Base-by-base conservation (phyloP, 2,888 invertebrate genomes). In the Ectropis crepuscularia region DNA sequence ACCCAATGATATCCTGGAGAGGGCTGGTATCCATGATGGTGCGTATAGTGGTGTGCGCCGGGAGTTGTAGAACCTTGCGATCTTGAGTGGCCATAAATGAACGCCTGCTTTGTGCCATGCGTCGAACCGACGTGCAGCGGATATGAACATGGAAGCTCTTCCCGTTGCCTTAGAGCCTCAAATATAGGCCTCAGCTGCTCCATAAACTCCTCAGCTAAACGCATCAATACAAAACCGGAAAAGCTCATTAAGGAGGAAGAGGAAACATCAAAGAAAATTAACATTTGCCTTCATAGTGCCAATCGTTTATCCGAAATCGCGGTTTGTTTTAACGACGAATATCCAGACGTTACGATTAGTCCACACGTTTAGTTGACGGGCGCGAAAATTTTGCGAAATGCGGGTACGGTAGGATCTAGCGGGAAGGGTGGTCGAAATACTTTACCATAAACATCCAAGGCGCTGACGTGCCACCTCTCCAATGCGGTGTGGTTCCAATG, bases 101-200 rank as follows among this genome's bases (percentile, higher is more conserved):
- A 92, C 79, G 93, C 92, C 86, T 93, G 92, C 87, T 93, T 93
- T 82, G 93, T 93, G 93, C 94, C 89, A 92, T 95, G 90, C 90
- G 95, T 92, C 85, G 94, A 90, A 88, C 95, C 95, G 95, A 97
- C 96, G 94, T 97, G 97, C 91, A 97, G 96, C 84, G 97, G 97
- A 93, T 97, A 97, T 85, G 97, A 97, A 94, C 97, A 97, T 87
- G 97, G 97, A 82, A 97, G 95, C 93, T 97, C 97, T 93, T 97
- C 97, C 89, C 96, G 96, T 90, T 97, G 97, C 88, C 98, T 95
- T 89, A 98, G 95, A 93, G 96, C 96, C 94, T 98, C 97, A 95
- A 98, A 98, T 94, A 98, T 97, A 87, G 98, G 98, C 96, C 96
- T 97, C 96, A 98, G 95, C 94, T 98, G 97, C 94, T 96, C 97